Conservation (phyloP, 2,888 invertebrate species). For the Scelioninae gen. 1 region DNA sequence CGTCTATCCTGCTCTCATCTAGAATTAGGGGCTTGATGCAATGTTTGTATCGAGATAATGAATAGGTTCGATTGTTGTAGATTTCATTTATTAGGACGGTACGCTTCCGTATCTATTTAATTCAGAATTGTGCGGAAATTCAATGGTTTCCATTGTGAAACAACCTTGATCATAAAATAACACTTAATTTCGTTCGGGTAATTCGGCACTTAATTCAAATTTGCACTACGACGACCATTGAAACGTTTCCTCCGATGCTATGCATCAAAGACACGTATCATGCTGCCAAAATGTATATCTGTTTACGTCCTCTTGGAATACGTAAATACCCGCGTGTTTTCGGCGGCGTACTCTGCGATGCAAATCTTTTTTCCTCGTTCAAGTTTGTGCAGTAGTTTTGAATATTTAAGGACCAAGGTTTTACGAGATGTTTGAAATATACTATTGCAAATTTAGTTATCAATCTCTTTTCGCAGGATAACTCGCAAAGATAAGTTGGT, state of each 20-base stretch:
- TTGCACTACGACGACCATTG: conserved; percentile 47
- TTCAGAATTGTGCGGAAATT: conserved; percentile 30
- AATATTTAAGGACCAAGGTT: too few relatives aligned
- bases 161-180: conserved; percentile 52
- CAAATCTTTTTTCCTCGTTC: too few relatives aligned
- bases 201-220: conserved; percentile 60
- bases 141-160: conserved; percentile 37
- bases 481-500: too few relatives aligned
- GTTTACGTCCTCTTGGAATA: conserved; percentile 50
- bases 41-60: too few relatives aligned
- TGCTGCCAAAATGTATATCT: conserved; percentile 45
- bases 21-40: too few relatives aligned
- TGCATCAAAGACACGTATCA: conserved; percentile 51
- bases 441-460: too few relatives aligned
- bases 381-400: too few relatives aligned
- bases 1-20: too few relatives aligned
- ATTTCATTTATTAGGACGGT: conserved; percentile 30
- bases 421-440: too few relatives aligned
- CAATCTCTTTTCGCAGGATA: too few relatives aligned
- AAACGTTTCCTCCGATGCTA: conserved; percentile 20
- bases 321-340: conserved; percentile 31
- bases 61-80: conserved; percentile 35
- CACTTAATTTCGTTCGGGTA: conserved; percentile 49
- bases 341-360: too few relatives aligned
- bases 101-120: conserved; percentile 43